Percentiles rank a stretch among this genome's conserved stretches.
Conservation (phyloP, 1,140 invertebrate genomes). For the Patella vulgata region DNA sequence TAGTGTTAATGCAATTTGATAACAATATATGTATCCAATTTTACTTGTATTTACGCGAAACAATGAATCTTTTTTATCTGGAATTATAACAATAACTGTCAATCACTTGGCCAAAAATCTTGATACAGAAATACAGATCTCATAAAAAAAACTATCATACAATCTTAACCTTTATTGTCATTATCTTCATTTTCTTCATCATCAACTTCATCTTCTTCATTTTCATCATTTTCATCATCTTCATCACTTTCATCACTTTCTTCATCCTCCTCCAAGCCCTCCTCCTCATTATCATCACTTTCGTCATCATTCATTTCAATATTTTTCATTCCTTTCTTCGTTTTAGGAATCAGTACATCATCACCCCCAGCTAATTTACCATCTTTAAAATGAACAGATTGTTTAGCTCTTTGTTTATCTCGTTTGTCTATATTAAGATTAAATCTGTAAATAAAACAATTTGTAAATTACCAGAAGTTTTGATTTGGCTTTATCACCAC, state of each 20-base stretch:
- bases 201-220: constrained; percentile 31
- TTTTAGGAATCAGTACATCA: too few species aligned
- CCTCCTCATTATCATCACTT: constrained; percentile 50
- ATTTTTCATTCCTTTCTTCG: constrained; percentile 52
- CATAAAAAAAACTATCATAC: too few species aligned
- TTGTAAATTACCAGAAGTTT: too few species aligned
- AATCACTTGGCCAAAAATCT: too few species aligned
- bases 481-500: too few species aligned
- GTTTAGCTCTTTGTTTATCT: background rate
- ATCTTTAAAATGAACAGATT: background rate
- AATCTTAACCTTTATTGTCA: constrained; percentile 25
- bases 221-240: constrained; percentile 38
- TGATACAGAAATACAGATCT: too few species aligned
- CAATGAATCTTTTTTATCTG: background rate
- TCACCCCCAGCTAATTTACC: constrained; percentile 15
- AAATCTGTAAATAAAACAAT: constrained; percentile 15
- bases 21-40: background rate
- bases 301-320: constrained; percentile 56
- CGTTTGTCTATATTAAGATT: constrained; percentile 6
- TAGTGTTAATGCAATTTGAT: constrained; percentile 58
- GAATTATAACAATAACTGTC: too few species aligned
- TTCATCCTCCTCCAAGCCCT: constrained; percentile 40
- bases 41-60: background rate
- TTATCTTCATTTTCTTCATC: constrained; percentile 29
- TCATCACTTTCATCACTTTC: constrained; percentile 30